Evolutionary conservation across 2,888 invertebrate species (phyloP).

Genomic region (Cheilosia soror): DNA sequence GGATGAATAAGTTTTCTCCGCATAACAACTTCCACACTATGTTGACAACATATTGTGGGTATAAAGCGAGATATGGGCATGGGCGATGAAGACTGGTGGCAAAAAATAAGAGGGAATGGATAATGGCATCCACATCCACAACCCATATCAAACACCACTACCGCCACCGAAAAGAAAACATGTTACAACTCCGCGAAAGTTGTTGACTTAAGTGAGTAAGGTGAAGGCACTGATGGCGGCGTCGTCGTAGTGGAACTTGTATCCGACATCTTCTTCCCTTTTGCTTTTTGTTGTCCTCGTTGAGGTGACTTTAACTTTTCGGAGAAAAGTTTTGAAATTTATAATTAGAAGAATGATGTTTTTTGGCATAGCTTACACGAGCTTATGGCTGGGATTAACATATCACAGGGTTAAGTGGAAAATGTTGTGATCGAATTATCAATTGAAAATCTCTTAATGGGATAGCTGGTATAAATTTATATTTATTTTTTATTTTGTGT

Average conservation of each 20-base stretch:
- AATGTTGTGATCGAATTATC: slow-evolving; percentile 41
- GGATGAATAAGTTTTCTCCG: slow-evolving; percentile 60
- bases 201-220: slow-evolving; percentile 75
- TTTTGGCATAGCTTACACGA: slow-evolving; percentile 56
- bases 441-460: slow-evolving; percentile 3
- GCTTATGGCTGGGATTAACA: slow-evolving; percentile 47
- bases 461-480: background rate
- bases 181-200: slow-evolving; percentile 71
- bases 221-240: slow-evolving; percentile 59
- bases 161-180: slow-evolving; percentile 72
- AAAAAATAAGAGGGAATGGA: slow-evolving; percentile 50
- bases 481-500: background rate
- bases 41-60: slow-evolving; percentile 70
- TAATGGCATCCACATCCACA: slow-evolving; percentile 64
- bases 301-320: slow-evolving; percentile 70
- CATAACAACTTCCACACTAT: slow-evolving; percentile 66
- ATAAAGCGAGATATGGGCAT: slow-evolving; percentile 1
- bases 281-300: slow-evolving; percentile 49
- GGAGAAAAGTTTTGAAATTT: slow-evolving; percentile 63
- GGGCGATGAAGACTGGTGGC: slow-evolving; percentile 27
- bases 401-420: slow-evolving; percentile 52
- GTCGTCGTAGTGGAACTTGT: slow-evolving; percentile 62
- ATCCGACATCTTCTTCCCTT: slow-evolving; percentile 61
- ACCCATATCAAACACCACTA: slow-evolving; percentile 46
- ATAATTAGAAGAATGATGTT: slow-evolving; percentile 70